These are phyloP conservation scores for Lontra canadensis DNA, from an alignment of 2,113 vertebrate genomes.

Conservation along the genomic window DNA sequence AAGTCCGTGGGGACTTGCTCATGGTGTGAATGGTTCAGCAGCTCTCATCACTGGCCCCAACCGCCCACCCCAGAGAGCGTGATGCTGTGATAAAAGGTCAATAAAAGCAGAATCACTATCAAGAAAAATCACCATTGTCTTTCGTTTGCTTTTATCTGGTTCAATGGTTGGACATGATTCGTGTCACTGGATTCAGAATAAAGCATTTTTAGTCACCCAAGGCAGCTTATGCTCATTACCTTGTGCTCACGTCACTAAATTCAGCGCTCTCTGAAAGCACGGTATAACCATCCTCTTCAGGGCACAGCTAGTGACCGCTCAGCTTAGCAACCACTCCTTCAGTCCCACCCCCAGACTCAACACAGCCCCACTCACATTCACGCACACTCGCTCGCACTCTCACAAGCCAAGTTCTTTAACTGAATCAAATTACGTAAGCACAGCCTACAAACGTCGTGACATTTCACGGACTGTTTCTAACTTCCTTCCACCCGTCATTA, in stretches of 20 bases:
- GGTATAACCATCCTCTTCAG: not conserved
- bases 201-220: slow-evolving; percentile 35
- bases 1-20: not conserved
- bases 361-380: not conserved
- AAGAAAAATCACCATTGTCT: not conserved
- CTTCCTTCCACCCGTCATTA: not conserved
- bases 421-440: not conserved
- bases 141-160: not conserved
- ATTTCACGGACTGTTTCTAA: not conserved
- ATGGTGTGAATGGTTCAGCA: not conserved
- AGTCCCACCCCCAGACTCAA: not conserved
- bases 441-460: not conserved
- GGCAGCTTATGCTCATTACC: not conserved
- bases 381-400: not conserved
- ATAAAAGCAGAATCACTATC: not conserved
- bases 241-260: not conserved
- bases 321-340: not conserved
- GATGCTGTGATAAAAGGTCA: not conserved
- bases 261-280: not conserved
- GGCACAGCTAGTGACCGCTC: not conserved
- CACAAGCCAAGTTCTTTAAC: not conserved
- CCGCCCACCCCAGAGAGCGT: not conserved
- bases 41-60: not conserved
- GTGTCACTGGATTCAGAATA: not conserved
- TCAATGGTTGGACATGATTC: not conserved